Evolutionary conservation across 2,113 vertebrate genomes (phyloP).

Genomic region (Oreochromis spilurus): DNA sequence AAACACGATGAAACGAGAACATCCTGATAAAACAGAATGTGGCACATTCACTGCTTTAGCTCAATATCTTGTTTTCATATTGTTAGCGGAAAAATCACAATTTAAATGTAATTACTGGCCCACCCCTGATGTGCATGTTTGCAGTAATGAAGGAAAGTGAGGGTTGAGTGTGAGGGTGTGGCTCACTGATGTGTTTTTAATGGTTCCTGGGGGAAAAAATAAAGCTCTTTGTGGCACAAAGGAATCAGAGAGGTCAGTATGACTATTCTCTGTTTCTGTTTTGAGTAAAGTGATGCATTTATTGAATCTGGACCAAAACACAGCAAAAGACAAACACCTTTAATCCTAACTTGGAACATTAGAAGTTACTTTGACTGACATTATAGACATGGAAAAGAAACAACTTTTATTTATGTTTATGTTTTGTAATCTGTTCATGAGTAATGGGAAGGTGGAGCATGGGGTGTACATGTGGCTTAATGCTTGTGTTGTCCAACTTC

Average conservation of each 20-base stretch:
- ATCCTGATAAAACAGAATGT: background rate
- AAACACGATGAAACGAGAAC: background rate
- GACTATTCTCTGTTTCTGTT: background rate
- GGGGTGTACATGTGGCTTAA: fast-evolving
- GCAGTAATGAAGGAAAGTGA: background rate
- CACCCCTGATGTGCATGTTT: background rate
- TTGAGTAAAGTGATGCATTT: background rate
- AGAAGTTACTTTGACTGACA: background rate
- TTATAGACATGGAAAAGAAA: background rate
- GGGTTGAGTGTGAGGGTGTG: fast-evolving
- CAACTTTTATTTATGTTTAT: background rate
- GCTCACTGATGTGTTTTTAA: background rate
- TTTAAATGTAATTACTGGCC: background rate
- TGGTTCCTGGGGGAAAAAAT: background rate
- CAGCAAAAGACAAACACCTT: background rate
- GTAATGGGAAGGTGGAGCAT: background rate
- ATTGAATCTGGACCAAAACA: background rate
- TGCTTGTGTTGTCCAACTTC: background rate
- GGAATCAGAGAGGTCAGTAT: fast-evolving
- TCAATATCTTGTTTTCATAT: background rate
- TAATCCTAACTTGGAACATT: background rate
- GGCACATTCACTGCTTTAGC: background rate
- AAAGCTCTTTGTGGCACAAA: background rate
- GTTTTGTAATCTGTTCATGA: background rate
- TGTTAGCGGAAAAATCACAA: background rate